A percentile compares a stretch with the other conserved stretches of the same genome.
Evolutionary conservation across 2,113 vertebrate species (phyloP).

Genomic region (Nycticryphes semicollaris): DNA sequence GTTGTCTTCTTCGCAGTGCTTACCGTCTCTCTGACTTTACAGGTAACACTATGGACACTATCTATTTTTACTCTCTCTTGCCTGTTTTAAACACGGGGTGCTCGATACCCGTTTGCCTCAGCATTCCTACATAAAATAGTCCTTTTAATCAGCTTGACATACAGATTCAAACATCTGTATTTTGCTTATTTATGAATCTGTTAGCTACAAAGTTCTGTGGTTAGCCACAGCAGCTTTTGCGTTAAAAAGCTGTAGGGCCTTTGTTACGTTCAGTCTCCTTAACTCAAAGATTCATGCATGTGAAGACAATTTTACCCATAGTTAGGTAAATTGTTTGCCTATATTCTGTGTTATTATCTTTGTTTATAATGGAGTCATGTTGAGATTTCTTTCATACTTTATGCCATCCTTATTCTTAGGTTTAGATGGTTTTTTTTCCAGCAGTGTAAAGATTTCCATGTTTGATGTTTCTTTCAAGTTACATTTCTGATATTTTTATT

Average conservation of each 20-base stretch:
- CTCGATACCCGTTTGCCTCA: fast-evolving
- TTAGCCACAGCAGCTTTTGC: not conserved
- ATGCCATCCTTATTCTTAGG: not conserved
- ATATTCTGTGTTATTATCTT: not conserved
- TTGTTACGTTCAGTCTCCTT: not conserved
- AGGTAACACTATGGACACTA: conserved; percentile 73
- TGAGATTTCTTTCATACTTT: not conserved
- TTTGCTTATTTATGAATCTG: not conserved
- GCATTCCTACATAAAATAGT: not conserved
- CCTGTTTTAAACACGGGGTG: not conserved
- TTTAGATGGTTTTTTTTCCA: not conserved
- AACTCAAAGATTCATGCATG: not conserved
- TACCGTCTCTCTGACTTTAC: conserved; percentile 85
- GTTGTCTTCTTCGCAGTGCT: conserved; percentile 85
- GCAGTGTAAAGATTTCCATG: not conserved
- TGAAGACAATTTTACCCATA: not conserved
- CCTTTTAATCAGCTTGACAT: not conserved
- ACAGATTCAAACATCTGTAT: not conserved
- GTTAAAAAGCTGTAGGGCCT: not conserved
- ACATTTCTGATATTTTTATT: not conserved
- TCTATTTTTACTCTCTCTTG: not conserved
- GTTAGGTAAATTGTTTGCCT: not conserved
- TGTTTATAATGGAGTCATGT: not conserved
- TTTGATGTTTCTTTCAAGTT: not conserved
- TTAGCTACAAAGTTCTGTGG: not conserved